Base-by-base conservation (phyloP, 2,113 vertebrate species). In the Petrocephalus zakoni region DNA sequence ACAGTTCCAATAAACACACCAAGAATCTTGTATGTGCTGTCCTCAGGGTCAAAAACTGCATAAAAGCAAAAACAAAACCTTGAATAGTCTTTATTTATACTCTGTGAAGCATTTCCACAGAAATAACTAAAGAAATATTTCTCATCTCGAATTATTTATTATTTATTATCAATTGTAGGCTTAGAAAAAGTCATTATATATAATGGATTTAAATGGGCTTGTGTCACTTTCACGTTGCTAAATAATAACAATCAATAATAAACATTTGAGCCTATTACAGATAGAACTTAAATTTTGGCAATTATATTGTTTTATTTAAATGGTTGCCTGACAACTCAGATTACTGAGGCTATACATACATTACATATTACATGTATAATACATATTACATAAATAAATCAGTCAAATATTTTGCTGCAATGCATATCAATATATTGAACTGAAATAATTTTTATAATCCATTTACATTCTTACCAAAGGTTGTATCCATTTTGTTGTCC, bases 401-500 rank as follows among this genome's bases (percentile, higher is more conserved):
- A 61, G 61, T 0, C 61, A 2, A 64, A 9, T 29, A 64, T 25
- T 25, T 64, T 64, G 64, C 4, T 34, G 68, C 13, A 37, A 75
- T 72, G 29, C 13, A 72, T 17, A 64, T 7, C 34, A 7, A 37
- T 37, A 75, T 37, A 34, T 37, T 37, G 4, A 37, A 2, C 68
- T 75, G 25, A 37, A 37, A 75, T 1, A 34, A 75, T 75, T 75
- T 15, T 75, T 25, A 75, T 17, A 75, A 17, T 0, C 34, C 15
- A 37, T 75, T 2, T 75, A 37, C 11, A 75, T 75, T 85, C 49
- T 87, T 72, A 87, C 86, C 61, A 81, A 81, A 88, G 78, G 2
- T 25, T 6, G 89, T 3, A 4, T 49, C 10, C 84, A 89, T 34
- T 78, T 88, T 91, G 84, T 89, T 90, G 90, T 91, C 88, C 88